Evolutionary conservation across 2,113 vertebrate genomes (phyloP).

Genomic region (Brienomyrus longianalis): DNA sequence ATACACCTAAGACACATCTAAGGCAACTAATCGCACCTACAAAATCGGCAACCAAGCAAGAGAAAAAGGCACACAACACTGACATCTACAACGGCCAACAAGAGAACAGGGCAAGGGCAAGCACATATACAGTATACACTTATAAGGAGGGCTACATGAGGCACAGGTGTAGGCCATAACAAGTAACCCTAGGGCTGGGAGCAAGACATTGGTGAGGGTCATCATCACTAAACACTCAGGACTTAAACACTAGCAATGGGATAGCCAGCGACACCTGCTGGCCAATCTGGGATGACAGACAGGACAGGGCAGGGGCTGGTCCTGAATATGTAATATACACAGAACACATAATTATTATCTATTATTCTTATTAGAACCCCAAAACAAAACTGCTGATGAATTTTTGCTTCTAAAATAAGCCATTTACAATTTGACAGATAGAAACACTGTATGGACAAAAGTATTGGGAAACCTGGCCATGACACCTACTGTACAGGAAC

Average conservation of each 20-base stretch:
- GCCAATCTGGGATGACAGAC: too few species aligned
- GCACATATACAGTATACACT: too few species aligned
- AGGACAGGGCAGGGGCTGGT: too few species aligned
- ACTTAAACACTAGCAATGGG: too few species aligned
- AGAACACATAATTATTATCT: neutral
- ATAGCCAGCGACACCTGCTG: too few species aligned
- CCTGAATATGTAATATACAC: neutral
- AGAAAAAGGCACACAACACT: neutral
- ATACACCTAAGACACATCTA: neutral
- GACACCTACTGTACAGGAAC: neutral
- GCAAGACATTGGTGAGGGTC: too few species aligned
- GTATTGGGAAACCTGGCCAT: neutral
- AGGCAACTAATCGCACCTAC: neutral
- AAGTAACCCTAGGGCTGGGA: too few species aligned
- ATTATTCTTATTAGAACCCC: neutral
- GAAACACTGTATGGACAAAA: neutral
- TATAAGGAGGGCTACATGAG: too few species aligned
- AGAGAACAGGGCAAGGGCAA: too few species aligned
- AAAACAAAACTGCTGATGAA: neutral
- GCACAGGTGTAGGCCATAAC: too few species aligned
- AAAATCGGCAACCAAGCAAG: neutral
- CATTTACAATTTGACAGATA: neutral
- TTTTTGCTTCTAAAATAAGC: neutral
- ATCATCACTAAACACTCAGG: too few species aligned
- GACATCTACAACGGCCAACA: neutral